Conservation (phyloP, 1,140 invertebrate genomes). For the Stegodyphus mimosarum region DNA sequence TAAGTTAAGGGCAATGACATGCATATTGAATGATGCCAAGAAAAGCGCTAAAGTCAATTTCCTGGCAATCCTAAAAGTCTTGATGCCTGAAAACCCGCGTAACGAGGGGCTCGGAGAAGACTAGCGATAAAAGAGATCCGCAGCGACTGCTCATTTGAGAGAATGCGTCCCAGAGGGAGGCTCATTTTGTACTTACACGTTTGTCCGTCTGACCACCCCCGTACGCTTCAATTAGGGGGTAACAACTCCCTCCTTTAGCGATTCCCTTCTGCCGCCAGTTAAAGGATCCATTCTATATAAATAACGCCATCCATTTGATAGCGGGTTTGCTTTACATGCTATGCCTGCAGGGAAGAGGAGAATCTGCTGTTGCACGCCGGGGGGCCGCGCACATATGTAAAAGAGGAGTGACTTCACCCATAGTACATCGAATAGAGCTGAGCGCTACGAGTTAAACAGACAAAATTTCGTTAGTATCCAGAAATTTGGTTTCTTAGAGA, state of each 20-base stretch:
- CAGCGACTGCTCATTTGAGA: conserved; percentile 14
- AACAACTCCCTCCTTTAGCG: conserved; percentile 12
- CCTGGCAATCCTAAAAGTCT: neutral
- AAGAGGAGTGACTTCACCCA: no score
- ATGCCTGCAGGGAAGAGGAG: neutral
- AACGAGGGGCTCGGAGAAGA: conserved; percentile 9
- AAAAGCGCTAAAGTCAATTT: neutral
- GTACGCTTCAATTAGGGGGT: conserved; percentile 40
- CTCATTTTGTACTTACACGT: conserved; percentile 45
- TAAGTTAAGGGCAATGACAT: no score
- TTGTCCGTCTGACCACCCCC: conserved; percentile 44
- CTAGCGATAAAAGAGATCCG: conserved; percentile 38
- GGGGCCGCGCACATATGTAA: no score
- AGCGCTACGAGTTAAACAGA: no score
- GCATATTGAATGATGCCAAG: neutral
- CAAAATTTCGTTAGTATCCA: no score
- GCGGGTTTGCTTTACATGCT: conserved; percentile 27
- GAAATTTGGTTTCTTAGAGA: no score
- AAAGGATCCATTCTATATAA: conserved; percentile 29
- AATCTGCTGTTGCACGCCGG: neutral
- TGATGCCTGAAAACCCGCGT: conserved; percentile 7
- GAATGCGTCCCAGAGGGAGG: conserved; percentile 39
- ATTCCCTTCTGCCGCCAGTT: neutral
- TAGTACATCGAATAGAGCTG: no score
- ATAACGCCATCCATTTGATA: conserved; percentile 35